Percentiles rank a stretch among this genome's conserved stretches.
Conservation (phyloP, 2,888 invertebrate species). For the Drosophila birchii region DNA sequence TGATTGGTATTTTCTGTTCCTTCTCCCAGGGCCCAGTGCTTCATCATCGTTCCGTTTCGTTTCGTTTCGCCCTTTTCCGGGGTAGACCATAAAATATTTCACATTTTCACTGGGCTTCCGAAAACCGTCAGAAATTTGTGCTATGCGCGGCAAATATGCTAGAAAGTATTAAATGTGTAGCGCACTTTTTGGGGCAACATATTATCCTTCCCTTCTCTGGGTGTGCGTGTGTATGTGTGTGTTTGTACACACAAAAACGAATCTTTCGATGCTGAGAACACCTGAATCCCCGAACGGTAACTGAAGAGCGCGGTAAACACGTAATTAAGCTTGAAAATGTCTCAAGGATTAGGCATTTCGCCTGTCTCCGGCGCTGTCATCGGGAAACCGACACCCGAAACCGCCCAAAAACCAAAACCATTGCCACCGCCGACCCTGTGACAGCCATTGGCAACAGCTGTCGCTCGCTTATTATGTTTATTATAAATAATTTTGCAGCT, state of each 20-base stretch:
- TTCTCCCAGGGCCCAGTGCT: conserved; percentile 4
- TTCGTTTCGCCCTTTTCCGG: conserved; percentile 43
- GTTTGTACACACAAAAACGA: conserved; percentile 20
- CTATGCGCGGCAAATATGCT: conserved; percentile 70
- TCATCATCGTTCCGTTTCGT: conserved; percentile 35
- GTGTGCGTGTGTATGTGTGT: not conserved
- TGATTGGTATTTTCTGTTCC: conserved; percentile 66
- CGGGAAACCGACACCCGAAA: conserved; percentile 49
- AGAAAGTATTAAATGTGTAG: conserved; percentile 57
- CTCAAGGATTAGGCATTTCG: conserved; percentile 70
- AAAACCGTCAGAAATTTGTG: conserved; percentile 57
- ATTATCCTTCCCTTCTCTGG: not conserved
- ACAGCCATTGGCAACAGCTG: conserved; percentile 73
- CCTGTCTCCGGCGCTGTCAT: conserved; percentile 66
- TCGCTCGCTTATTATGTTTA: conserved; percentile 71
- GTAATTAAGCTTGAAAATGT: conserved; percentile 77
- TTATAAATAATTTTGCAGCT: conserved; percentile 77
- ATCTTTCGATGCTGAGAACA: conserved; percentile 22
- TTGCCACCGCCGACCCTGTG: conserved; percentile 28
- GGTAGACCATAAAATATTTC: conserved; percentile 73
- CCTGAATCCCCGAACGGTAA: conserved; percentile 22
- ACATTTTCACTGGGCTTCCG: conserved; percentile 55
- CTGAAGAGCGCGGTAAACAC: conserved; percentile 65
- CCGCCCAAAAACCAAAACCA: conserved; percentile 16
- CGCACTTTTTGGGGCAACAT: conserved; percentile 49